Conservation (phyloP, 2,113 vertebrate genomes). For the Seriola aureovittata region DNA sequence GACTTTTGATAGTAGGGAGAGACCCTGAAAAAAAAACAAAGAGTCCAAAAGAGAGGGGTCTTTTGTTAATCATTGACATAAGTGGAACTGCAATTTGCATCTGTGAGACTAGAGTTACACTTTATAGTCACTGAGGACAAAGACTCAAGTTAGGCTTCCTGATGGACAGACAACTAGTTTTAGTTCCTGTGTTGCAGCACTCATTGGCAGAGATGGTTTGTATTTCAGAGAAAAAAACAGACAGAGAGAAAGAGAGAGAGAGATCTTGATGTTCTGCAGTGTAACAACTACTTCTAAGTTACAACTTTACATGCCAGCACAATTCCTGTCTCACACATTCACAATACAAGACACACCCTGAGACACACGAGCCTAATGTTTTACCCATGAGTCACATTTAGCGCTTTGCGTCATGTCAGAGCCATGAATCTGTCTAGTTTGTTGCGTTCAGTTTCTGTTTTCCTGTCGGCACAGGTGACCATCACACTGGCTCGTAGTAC, state of each 20-base stretch:
- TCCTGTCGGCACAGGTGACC: conserved; percentile 7
- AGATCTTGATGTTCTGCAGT: neutral
- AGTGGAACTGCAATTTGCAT: conserved; percentile 74
- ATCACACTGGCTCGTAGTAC: neutral
- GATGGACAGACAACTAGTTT: conserved; percentile 24
- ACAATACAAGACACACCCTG: neutral
- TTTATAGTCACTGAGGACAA: conserved; percentile 71
- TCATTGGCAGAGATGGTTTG: conserved; percentile 22
- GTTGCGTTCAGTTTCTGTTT: neutral
- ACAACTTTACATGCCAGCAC: neutral
- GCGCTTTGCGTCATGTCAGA: neutral
- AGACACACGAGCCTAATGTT: neutral
- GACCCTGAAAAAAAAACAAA: conserved; percentile 60
- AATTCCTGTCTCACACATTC: neutral
- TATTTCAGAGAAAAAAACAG: conserved; percentile 16
- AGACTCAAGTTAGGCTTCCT: conserved; percentile 52
- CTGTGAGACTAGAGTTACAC: conserved; percentile 74
- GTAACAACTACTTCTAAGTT: neutral
- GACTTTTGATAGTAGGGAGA: conserved; percentile 42
- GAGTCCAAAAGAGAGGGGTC: conserved; percentile 47
- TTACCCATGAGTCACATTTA: neutral
- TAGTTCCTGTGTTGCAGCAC: conserved; percentile 12
- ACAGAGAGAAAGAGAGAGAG: neutral
- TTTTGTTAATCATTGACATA: conserved; percentile 55
- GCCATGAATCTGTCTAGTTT: neutral